Base-by-base conservation (phyloP, 2,797 vertebrate species). In the Rhinatrema bivittatum region DNA sequence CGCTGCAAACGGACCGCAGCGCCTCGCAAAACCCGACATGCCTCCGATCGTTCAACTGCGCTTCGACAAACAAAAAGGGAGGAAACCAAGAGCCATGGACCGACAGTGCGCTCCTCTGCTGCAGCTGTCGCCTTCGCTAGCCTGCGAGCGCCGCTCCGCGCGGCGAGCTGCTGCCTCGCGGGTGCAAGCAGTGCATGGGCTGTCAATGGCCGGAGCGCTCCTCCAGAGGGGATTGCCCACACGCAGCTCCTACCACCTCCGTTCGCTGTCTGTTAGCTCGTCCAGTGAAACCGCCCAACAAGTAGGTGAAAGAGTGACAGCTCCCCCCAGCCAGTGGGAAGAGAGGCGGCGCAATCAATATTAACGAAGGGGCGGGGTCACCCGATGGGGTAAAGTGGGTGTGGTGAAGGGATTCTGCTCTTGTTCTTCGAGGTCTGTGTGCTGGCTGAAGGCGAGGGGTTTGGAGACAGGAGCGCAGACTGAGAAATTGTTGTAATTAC, bases 11-110 rank as follows among this genome's bases (percentile, higher is more conserved):
- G 70, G 68, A 68, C 46, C 63, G 72, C 37, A 74, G 62, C 67
- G 74, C 62, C 71, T 56, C 30, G 37, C 53, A 43, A 62, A 57
- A 57, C 66, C 84, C 86, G 75, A 77, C 88, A 91, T 90, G 82
- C 80, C 87, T n/a, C n/a, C n/a, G n/a, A n/a, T n/a, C n/a, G n/a
- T n/a, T n/a, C n/a, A n/a, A n/a, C 87, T 40, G 75, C 58, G 68
- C 70, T 69, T 64, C 76, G 43, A 18, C 57, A 4, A 29, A 26
- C 44, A 41, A 74, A n/a, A 72, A 58, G 68, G 56, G 66, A 69
- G 62, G 32, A 50, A 61, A 42, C 60, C 58, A 56, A 66, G 60
- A 76, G 82, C 77, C 86, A 78, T 76, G 68, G 65, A 78, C 50
- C 78, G 76, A 77, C 82, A 72, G 74, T 68, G 58, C 65, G 53